phyloP scores from a whole-genome alignment of 2,113 vertebrate species.

The Isichthys henryi region DNA sequence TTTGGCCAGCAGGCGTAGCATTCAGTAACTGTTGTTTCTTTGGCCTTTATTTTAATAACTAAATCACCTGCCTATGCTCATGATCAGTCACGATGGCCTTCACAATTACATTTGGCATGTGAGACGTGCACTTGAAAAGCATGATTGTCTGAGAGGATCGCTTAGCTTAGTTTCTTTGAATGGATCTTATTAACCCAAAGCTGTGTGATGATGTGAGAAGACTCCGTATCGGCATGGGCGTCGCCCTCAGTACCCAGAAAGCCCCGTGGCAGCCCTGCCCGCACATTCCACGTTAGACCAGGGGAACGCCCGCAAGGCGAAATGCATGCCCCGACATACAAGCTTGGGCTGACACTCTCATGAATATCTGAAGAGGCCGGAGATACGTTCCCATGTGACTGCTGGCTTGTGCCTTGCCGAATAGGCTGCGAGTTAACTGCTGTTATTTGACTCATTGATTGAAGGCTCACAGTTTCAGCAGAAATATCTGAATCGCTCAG shows the following conservation, averaged over 20 bases:
- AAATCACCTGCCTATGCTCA: background rate
- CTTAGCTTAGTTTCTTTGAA: background rate
- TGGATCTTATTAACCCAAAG: background rate
- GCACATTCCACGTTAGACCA: background rate
- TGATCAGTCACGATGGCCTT: background rate
- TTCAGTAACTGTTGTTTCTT: background rate
- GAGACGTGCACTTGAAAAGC: background rate
- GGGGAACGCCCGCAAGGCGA: background rate
- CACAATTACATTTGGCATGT: background rate
- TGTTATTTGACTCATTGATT: background rate
- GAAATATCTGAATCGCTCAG: slow-evolving; percentile 19
- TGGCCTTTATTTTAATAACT: background rate
- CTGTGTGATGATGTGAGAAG: background rate
- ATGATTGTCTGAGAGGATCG: background rate
- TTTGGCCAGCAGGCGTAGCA: background rate
- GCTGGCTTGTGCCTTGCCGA: background rate
- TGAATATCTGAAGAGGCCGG: background rate
- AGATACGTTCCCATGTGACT: background rate
- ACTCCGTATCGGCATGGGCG: background rate
- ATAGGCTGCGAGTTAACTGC: background rate
- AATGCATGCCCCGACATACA: background rate
- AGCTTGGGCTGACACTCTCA: background rate
- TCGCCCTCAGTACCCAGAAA: background rate
- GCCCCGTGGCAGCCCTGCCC: background rate
- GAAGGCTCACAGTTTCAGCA: background rate